Conservation (phyloP, 2,797 vertebrate genomes). For the Lacerta agilis region DNA sequence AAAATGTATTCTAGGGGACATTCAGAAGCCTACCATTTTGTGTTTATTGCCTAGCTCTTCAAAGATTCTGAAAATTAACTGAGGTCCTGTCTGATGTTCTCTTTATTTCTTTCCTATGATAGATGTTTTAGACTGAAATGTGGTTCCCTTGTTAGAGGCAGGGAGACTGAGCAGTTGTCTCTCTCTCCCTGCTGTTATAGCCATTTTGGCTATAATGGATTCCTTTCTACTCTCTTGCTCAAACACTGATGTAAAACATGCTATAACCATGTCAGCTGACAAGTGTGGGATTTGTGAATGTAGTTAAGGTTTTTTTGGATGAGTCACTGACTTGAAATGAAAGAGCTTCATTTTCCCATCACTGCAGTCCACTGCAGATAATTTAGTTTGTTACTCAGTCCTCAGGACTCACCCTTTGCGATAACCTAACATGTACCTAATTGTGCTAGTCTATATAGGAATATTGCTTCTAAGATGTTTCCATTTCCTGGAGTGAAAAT, state of each 20-base stretch:
- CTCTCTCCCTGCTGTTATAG: background rate
- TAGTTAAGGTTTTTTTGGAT: background rate
- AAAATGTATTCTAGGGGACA: background rate
- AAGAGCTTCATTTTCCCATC: background rate
- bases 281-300: background rate
- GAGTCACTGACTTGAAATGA: background rate
- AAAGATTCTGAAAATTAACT: background rate
- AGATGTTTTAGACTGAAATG: background rate
- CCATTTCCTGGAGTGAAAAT: background rate
- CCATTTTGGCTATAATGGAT: background rate
- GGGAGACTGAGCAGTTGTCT: background rate
- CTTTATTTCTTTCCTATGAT: background rate
- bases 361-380: background rate
- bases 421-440: background rate
- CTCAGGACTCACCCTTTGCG: background rate
- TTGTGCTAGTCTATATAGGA: background rate
- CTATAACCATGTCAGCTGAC: background rate
- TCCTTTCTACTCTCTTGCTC: background rate
- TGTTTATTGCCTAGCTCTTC: background rate
- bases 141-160: background rate
- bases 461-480: background rate
- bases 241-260: background rate
- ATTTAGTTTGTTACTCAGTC: too few relatives aligned
- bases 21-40: background rate
- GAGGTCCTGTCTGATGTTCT: background rate